A percentile compares a stretch with the other conserved stretches of the same genome.
Conservation (phyloP, 2,113 vertebrate species). For the Pangasianodon gigas region DNA sequence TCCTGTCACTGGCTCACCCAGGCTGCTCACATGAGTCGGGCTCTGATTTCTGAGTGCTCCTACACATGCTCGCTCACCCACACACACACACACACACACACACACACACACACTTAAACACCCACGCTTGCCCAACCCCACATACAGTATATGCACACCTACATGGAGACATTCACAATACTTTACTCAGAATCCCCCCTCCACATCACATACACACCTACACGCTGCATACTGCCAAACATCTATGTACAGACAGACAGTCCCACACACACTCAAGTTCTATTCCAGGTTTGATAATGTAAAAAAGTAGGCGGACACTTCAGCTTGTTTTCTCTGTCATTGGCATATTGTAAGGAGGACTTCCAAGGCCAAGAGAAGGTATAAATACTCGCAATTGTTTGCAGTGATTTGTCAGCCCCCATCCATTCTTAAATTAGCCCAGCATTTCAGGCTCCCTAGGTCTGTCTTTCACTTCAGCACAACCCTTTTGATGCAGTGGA, state of each 20-base stretch:
- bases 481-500: slow-evolving; percentile 31
- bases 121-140: slow-evolving; percentile 19
- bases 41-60: slow-evolving; percentile 54
- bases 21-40: slow-evolving; percentile 45
- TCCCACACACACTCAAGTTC: slow-evolving; percentile 27
- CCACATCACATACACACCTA: slow-evolving; percentile 37
- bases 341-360: slow-evolving; percentile 7
- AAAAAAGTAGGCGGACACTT: slow-evolving; percentile 44
- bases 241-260: slow-evolving; percentile 32
- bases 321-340: slow-evolving; percentile 19
- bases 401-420: slow-evolving; percentile 33
- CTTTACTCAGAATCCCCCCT: background rate
- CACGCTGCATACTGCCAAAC: slow-evolving; percentile 5
- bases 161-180: slow-evolving; percentile 6
- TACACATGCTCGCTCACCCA: slow-evolving; percentile 44
- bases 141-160: slow-evolving; percentile 23
- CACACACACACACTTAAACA: slow-evolving; percentile 30
- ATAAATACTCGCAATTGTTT: slow-evolving; percentile 33
- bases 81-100: slow-evolving; percentile 12
- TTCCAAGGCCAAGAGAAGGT: background rate
- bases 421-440: slow-evolving; percentile 45
- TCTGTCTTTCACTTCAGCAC: slow-evolving; percentile 39
- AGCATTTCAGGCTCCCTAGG: slow-evolving; percentile 33
- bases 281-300: slow-evolving; percentile 28
- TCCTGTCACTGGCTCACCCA: slow-evolving; percentile 21